A percentile compares a stretch with the other conserved stretches of the same genome.
Conservation (phyloP, 2,888 invertebrate species). For the Eilema sororculum region DNA sequence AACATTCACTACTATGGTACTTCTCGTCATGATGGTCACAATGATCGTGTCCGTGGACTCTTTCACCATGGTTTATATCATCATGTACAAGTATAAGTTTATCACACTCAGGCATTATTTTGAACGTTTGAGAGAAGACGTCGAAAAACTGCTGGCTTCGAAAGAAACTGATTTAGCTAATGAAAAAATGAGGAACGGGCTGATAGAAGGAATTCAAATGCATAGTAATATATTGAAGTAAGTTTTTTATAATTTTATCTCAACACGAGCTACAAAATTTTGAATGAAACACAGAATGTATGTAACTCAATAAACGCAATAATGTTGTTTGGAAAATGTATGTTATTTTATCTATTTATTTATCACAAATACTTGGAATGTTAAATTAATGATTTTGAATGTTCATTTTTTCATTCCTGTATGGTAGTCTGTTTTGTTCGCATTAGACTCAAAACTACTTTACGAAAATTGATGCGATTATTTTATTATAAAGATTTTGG, state of each 20-base stretch:
- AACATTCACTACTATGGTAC: constrained; percentile 62
- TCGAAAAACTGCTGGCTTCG: constrained; percentile 54
- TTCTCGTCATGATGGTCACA: constrained; percentile 66
- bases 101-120: constrained; percentile 76
- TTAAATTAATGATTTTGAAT: too few relatives aligned
- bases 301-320: too few relatives aligned
- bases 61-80: constrained; percentile 70
- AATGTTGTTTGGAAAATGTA: too few relatives aligned
- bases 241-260: constrained; percentile 32
- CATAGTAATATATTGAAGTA: constrained; percentile 74
- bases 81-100: constrained; percentile 79
- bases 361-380: too few relatives aligned
- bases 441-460: too few relatives aligned
- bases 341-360: too few relatives aligned
- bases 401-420: too few relatives aligned
- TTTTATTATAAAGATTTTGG: too few relatives aligned
- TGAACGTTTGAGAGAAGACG: constrained; percentile 64
- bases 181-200: constrained; percentile 61
- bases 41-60: constrained; percentile 76
- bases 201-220: constrained; percentile 76
- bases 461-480: too few relatives aligned
- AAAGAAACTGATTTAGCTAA: constrained; percentile 58
- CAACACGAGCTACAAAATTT: too few relatives aligned
- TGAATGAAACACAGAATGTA: too few relatives aligned
- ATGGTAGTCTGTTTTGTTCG: too few relatives aligned